Base-by-base conservation (phyloP, 2,113 vertebrate species). In the Dendrocopos noguchii region DNA sequence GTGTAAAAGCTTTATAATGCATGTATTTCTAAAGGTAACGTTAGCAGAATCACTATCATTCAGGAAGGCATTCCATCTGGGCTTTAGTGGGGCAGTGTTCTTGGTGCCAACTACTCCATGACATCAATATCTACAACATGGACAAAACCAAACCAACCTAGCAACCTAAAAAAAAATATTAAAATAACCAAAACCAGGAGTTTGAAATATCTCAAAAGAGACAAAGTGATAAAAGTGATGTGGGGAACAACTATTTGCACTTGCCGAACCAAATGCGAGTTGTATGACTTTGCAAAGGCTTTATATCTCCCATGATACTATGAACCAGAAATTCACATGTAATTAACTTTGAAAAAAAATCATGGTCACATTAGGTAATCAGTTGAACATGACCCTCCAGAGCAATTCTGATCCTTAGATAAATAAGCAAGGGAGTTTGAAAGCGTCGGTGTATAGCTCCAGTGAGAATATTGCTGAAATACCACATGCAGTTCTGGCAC, bases 381-480 rank as follows among this genome's bases (percentile, higher is more conserved):
- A 91, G 65, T 15, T 77, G 84, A 93, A 93, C 60, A 70, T 80
- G 91, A 80, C 75, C 17, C 31, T 87, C 60, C 60, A 92, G 80
- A 94, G 88, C 74, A 84, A 87, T 92, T 87, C 71, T 91, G 72
- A 92, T 92, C 64, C 82, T 83, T 89, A 84, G 56, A 89, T 87
- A 93, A 93, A 92, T 89, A 95, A 96, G 60, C 72, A 85, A 44
- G 24, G 47, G 64, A 73, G 27, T 93, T 91, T 87, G 78, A 94
- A 94, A 92, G 50, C 93, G 63, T 67, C 60, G 34, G 68, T 80
- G 39, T 80, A 92, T 34, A 78, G 52, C 60, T 89, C 85, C 92
- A 87, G 72, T 77, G 84, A 96, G 96, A 93, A 87, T 91, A 67
- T 53, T 84, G 34, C 68, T 95, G 93, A 91, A 95, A 89, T 89